Base-by-base conservation (phyloP, 2,797 vertebrate genomes). In the Phyllotis vaccarum region DNA sequence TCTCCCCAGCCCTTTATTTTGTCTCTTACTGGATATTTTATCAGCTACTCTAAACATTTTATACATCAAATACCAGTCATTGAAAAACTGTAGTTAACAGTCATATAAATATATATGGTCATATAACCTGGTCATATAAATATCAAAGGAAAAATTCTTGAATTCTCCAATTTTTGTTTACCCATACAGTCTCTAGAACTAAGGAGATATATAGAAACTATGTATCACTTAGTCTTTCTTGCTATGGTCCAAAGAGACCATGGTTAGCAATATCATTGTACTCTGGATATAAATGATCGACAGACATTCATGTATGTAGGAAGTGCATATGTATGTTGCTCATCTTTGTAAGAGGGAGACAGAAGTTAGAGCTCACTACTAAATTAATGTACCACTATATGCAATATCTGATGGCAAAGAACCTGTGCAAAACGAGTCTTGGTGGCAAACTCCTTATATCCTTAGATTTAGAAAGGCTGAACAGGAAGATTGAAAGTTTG, bases 11-110 rank as follows among this genome's bases (percentile, higher is more conserved):
- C 40, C 58, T 83, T 46, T 31, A 31, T 13, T 83, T 46, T 83
- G 37, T 46, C 9, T 94, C 88, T 94, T 86, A 94, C 43, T 92
- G 14, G 3, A 40, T 80, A 94, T 76, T 93, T 90, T 85, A 64
- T 76, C 37, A 96, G 76, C 34, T 87, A 87, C 87, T 85, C 43
- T 56, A 92, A 91, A 80, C 40, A 88, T 49, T 49, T 56, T n/a
- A n/a, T 81, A n/a, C 3, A 37, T 68, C 68, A 85, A 93, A 11
- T 11, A 62, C 27, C 29, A 80, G 79, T 40, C 43, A 91, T 52
- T 92, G 17, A 74, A 94, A 72, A 94, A 64, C 8, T 37, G 2
- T 29, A 14, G 13, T 86, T 54, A 54, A 54, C 34, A 54, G 34
- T n/a, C n/a, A n/a, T n/a, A n/a, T n/a, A n/a, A n/a, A n/a, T n/a